A percentile compares a stretch with the other conserved stretches of the same genome.
Evolutionary conservation across 2,113 vertebrate genomes (phyloP).

Genomic region (Dipodomys spectabilis): DNA sequence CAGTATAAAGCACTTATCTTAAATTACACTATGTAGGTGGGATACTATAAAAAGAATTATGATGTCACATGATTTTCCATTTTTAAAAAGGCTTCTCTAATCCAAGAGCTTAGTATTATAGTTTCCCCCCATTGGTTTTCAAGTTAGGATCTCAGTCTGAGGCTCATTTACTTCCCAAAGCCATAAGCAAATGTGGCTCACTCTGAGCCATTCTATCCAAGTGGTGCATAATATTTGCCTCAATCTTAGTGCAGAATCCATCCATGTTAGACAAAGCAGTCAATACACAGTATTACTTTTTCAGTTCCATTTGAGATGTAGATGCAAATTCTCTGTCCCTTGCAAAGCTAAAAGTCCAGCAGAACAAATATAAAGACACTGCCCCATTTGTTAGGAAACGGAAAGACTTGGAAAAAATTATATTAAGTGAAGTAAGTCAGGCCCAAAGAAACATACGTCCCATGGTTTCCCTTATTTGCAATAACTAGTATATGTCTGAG

Average conservation of each 20-base stretch:
- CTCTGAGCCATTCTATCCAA: not conserved
- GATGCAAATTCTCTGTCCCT: not conserved
- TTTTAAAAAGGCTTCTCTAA: not conserved
- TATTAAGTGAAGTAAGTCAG: too few species aligned
- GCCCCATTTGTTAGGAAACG: too few species aligned
- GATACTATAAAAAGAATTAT: conserved; percentile 54
- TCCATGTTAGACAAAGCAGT: not conserved
- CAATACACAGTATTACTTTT: not conserved
- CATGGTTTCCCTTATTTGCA: too few species aligned
- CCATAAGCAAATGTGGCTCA: not conserved
- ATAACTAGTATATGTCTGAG: too few species aligned
- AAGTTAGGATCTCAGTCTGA: conserved; percentile 30
- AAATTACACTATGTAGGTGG: conserved; percentile 57
- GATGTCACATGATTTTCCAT: conserved; percentile 32
- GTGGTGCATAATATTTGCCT: not conserved
- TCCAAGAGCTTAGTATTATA: not conserved
- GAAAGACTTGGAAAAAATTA: too few species aligned
- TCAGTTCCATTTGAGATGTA: not conserved
- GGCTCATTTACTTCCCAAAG: not conserved
- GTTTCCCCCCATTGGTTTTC: not conserved
- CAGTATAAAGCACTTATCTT: conserved; percentile 41
- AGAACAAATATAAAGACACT: not conserved
- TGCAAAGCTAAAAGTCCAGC: not conserved
- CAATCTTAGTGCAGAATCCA: not conserved
- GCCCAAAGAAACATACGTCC: too few species aligned